These are phyloP conservation scores for Drosophila lacteicornis DNA, from an alignment of 1,140 invertebrate species.

Conservation along the genomic window DNA sequence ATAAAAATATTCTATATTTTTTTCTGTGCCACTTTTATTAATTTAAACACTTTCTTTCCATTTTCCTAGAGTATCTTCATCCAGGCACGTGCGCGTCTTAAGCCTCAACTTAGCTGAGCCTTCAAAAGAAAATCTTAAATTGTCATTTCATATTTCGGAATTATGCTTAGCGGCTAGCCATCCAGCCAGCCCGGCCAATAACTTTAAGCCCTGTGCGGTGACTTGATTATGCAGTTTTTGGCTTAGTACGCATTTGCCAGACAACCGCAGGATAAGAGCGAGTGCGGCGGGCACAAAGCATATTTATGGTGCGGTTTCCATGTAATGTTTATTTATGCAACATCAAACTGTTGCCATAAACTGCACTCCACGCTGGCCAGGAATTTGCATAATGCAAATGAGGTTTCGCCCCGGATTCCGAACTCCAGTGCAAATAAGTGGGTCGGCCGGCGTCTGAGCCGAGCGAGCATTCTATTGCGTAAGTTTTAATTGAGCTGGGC, in stretches of 20 bases:
- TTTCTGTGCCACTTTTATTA: neutral
- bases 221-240: constrained; percentile 70
- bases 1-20: neutral
- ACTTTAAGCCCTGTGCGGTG: constrained; percentile 54
- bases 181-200: constrained; percentile 9
- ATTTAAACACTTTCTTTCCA: constrained; percentile 7
- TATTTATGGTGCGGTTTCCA: constrained; percentile 72
- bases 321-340: constrained; percentile 74
- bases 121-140: constrained; percentile 58
- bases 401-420: constrained; percentile 14
- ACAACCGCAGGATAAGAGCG: constrained; percentile 28
- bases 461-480: constrained; percentile 36
- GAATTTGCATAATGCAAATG: constrained; percentile 77
- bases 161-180: constrained; percentile 33
- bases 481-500: constrained; percentile 56
- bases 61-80: neutral
- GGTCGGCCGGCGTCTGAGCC: constrained; percentile 1
- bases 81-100: constrained; percentile 52
- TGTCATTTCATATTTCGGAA: constrained; percentile 63
- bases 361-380: constrained; percentile 28
- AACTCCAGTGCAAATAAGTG: constrained; percentile 37
- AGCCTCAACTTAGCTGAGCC: constrained; percentile 29
- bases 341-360: constrained; percentile 55
- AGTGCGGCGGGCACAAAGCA: constrained; percentile 49
- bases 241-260: constrained; percentile 47